phyloP scores from a whole-genome alignment of 2,113 vertebrate species.

The Chrysemys picta region DNA sequence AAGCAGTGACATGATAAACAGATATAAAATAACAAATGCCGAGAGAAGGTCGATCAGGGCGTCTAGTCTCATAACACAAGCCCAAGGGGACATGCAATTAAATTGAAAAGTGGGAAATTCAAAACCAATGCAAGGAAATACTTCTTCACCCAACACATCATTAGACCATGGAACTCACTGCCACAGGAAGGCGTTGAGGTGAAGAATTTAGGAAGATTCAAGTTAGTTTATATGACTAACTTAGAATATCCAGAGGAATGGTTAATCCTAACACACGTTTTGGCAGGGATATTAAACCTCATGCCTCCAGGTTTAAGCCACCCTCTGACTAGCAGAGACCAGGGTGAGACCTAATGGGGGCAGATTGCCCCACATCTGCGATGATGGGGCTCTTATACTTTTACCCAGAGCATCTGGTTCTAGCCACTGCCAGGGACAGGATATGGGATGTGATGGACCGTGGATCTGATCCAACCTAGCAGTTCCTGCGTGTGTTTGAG shows the following conservation, averaged over 20 bases:
- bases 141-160: not conserved
- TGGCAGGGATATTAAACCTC: not conserved
- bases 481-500: not conserved
- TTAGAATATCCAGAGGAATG: not conserved
- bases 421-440: not conserved
- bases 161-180: fast-evolving
- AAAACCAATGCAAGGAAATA: not conserved
- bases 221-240: not conserved
- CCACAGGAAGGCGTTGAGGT: not conserved
- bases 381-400: not conserved
- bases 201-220: not conserved
- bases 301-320: no score
- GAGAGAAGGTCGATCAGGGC: not conserved
- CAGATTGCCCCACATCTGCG: not conserved
- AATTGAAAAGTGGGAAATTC: not conserved
- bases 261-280: not conserved
- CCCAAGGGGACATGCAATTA: not conserved
- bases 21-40: not conserved
- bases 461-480: not conserved
- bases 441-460: no score
- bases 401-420: not conserved
- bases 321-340: not conserved
- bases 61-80: not conserved
- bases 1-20: not conserved
- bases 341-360: not conserved